A percentile compares a stretch with the other conserved stretches of the same genome.
Evolutionary conservation across 1,140 invertebrate genomes (phyloP).

Genomic region (Eriosoma lanigerum): DNA sequence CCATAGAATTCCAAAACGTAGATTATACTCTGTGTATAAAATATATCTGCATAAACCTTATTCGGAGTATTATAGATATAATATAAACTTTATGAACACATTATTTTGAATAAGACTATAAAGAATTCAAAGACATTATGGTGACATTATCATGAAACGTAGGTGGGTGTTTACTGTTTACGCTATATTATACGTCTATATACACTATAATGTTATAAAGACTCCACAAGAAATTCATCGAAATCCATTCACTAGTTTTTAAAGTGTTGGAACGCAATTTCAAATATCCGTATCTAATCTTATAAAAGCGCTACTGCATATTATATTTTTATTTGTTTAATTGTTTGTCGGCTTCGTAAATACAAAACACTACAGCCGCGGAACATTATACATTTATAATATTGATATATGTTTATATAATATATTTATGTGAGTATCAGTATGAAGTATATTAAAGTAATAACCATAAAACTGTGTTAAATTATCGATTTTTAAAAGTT

Average conservation of each 20-base stretch:
- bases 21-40: background rate
- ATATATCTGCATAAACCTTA: background rate
- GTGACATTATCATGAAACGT: background rate
- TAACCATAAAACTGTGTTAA: too few species aligned
- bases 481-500: too few species aligned
- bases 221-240: background rate
- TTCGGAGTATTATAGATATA: background rate
- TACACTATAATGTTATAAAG: background rate
- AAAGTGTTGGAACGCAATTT: background rate
- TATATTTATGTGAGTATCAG: too few species aligned
- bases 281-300: too few species aligned
- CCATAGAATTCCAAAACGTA: background rate
- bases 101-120: background rate
- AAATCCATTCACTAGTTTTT: background rate
- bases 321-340: background rate
- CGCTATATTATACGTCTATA: too few species aligned
- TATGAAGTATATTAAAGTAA: too few species aligned
- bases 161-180: too few species aligned
- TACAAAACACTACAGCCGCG: too few species aligned
- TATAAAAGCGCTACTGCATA: background rate
- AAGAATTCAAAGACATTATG: slow-evolving; percentile 1
- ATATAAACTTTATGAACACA: background rate
- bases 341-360: background rate
- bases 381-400: too few species aligned
- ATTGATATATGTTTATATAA: too few species aligned